Evolutionary conservation across 2,113 vertebrate genomes (phyloP).

Genomic region (Lucifuga dentata): DNA sequence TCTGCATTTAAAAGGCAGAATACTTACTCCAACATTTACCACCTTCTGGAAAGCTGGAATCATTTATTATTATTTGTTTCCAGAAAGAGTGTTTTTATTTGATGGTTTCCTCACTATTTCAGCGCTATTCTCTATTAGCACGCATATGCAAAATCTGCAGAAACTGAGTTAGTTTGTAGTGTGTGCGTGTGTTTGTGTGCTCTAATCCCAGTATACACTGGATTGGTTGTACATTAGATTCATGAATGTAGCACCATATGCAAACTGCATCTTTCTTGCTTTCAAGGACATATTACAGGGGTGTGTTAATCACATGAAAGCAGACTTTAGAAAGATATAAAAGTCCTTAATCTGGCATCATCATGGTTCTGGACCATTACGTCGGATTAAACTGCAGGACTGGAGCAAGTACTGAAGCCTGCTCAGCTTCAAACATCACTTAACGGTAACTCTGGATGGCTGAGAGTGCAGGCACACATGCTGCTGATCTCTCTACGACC

Average conservation of each 20-base stretch:
- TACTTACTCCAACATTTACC: neutral
- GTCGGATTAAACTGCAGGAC: constrained; percentile 82
- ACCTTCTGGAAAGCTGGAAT: too few relatives aligned
- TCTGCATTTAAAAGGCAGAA: neutral
- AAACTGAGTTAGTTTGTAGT: neutral
- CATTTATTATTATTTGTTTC: neutral
- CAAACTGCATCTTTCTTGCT: constrained; percentile 34
- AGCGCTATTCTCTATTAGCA: neutral
- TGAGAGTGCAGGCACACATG: constrained; percentile 10
- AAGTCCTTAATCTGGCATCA: constrained; percentile 84
- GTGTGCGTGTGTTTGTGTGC: neutral
- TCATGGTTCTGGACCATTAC: constrained; percentile 83
- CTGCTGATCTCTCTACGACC: neutral
- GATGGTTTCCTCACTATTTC: neutral
- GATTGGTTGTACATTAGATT: neutral
- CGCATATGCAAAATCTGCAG: neutral
- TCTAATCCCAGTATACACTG: constrained; percentile 22
- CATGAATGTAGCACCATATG: neutral
- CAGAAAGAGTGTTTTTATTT: neutral
- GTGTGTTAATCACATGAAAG: constrained; percentile 89
- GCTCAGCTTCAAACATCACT: constrained; percentile 57
- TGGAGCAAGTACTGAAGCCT: constrained; percentile 30
- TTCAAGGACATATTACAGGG: constrained; percentile 51
- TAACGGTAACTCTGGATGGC: constrained; percentile 34
- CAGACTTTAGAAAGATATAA: constrained; percentile 78